Percentiles rank a stretch among this genome's conserved stretches.
Conservation (phyloP, 2,113 vertebrate species). For the Oncorhynchus kisutch region DNA sequence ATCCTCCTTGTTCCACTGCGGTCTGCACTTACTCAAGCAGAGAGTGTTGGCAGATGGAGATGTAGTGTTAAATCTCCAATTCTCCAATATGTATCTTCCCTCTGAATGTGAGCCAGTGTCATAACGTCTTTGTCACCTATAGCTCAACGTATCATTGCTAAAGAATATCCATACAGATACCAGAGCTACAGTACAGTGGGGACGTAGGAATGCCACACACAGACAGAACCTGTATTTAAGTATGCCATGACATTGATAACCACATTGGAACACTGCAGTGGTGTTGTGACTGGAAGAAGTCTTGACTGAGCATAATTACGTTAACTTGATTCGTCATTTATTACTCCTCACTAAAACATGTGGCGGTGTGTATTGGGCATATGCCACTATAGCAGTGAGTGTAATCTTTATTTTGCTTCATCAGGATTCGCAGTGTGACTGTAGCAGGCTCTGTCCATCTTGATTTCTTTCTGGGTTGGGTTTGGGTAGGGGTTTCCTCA, state of each 20-base stretch:
- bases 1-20: not conserved
- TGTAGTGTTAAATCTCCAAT: not conserved
- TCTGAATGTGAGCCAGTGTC: not conserved
- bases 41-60: not conserved
- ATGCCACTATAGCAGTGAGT: not conserved
- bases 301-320: conserved; percentile 25
- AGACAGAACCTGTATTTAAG: not conserved
- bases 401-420: too few relatives aligned
- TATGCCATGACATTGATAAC: not conserved
- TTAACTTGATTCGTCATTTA: not conserved
- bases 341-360: not conserved
- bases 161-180: not conserved
- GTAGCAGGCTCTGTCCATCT: conserved; percentile 1
- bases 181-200: not conserved
- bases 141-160: not conserved
- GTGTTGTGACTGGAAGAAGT: conserved; percentile 30
- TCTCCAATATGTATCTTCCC: not conserved
- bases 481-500: not conserved
- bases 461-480: not conserved
- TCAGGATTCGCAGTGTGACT: not conserved
- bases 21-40: not conserved
- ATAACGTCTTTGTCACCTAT: not conserved
- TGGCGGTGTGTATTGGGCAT: not conserved
- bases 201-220: not conserved
- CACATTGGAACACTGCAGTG: not conserved